Percentiles rank a stretch among this genome's conserved stretches.
These are phyloP conservation scores for Chionis minor DNA, from an alignment of 2,113 vertebrate species.

Conservation along the genomic window DNA sequence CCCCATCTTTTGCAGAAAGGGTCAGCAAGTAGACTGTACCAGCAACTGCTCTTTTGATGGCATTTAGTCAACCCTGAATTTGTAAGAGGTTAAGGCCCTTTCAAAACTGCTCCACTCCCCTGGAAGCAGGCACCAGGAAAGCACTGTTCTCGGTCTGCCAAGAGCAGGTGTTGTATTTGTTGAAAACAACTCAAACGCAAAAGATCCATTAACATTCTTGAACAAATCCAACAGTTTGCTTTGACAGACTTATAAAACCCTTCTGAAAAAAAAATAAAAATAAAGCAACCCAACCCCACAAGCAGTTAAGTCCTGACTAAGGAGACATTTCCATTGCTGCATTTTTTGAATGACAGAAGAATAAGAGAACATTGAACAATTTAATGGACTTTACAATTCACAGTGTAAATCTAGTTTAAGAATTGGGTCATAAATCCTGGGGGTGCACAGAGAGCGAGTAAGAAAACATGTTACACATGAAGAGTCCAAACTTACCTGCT, in stretches of 20 bases:
- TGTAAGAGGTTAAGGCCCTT: background rate
- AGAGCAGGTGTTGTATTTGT: background rate
- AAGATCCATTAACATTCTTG: background rate
- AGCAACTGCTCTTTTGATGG: background rate
- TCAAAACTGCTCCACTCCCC: background rate
- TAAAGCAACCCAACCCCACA: background rate
- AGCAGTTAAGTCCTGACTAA: background rate
- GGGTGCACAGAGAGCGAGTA: background rate
- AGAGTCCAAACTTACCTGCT: background rate
- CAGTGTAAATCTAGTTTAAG: background rate
- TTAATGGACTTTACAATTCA: background rate
- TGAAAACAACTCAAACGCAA: slow-evolving; percentile 11
- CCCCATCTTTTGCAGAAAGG: background rate
- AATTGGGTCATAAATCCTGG: background rate
- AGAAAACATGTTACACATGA: background rate
- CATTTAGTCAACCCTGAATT: background rate
- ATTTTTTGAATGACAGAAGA: background rate
- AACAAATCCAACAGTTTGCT: background rate
- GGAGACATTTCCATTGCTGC: background rate
- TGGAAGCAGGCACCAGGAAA: background rate
- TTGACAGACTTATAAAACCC: background rate
- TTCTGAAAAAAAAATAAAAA: background rate
- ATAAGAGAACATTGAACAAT: background rate
- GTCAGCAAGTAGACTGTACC: background rate
- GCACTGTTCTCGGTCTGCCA: background rate